phyloP scores from a whole-genome alignment of 2,888 invertebrate genomes.

The Tetanocera ferruginea region DNA sequence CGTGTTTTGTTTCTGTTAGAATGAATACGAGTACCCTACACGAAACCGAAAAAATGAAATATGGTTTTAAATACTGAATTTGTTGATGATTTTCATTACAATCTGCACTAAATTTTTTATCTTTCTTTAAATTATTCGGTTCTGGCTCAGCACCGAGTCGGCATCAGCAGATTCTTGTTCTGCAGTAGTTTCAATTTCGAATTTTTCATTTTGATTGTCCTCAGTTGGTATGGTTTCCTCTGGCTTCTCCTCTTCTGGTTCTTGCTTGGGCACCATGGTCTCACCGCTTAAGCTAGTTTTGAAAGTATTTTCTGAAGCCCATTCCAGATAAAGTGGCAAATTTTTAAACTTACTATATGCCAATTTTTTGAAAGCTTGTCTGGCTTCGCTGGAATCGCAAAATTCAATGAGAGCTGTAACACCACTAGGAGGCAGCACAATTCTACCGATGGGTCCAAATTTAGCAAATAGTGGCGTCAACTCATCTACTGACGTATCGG shows the following conservation, averaged over 20 bases:
- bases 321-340: conserved; percentile 93
- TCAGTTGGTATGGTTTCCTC: conserved; percentile 39
- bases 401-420: conserved; percentile 91
- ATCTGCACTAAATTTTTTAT: too few relatives aligned
- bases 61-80: too few relatives aligned
- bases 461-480: conserved; percentile 82
- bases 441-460: conserved; percentile 84
- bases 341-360: conserved; percentile 94
- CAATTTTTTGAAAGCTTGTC: conserved; percentile 87
- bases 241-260: conserved; percentile 44
- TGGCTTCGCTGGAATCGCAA: conserved; percentile 90
- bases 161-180: conserved; percentile 67
- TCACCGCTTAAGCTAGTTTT: conserved; percentile 67
- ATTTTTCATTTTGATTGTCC: conserved; percentile 46
- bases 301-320: conserved; percentile 94
- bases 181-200: conserved; percentile 46
- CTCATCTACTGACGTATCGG: conserved; percentile 81
- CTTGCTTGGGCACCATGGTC: conserved; percentile 53
- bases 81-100: too few relatives aligned
- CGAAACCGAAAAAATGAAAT: too few relatives aligned
- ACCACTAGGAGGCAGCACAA: conserved; percentile 92
- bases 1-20: too few relatives aligned
- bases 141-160: conserved; percentile 79
- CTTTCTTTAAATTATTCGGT: too few relatives aligned
- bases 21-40: too few relatives aligned